Evolutionary conservation across 2,797 vertebrate genomes (phyloP), one percentile per base, ranked within the genome.

Genomic region (Trachops cirrhosus): DNA sequence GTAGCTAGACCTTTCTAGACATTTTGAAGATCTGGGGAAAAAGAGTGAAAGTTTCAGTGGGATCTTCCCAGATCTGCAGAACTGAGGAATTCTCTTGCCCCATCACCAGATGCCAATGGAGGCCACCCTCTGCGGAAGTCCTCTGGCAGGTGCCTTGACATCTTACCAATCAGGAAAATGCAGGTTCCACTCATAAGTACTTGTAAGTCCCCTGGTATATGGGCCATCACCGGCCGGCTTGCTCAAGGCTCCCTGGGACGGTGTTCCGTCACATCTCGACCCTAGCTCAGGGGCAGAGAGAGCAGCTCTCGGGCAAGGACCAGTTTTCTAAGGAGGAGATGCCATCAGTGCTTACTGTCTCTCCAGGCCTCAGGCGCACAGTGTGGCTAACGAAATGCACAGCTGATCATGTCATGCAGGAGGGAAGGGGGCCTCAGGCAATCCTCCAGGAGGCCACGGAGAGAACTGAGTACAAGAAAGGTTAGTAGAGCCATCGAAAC

Each of bases 331-430:
- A 73, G 82, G n/a, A 95, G 32, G 54, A 34, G 79, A 92, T 54
- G 54, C 83, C 75, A 32, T 83, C 57, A 5, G 32, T 62, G n/a
- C 39, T 89, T 88, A 82, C 54, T 75, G 50, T 82, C 83, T 92
- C 88, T 37, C 39, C 57, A 73, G 93, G 89, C 32, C 7, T 79
- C 44, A 32, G 68, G 86, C 79, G 24, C 24, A 29, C 78, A 67
- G 44, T 75, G 78, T 86, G 57, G 59, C 70, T 96, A 95, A 96
- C 96, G 93, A 96, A 96, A 93, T 92, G 92, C 93, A 90, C 96
- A 91, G 95, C 86, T 95, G 95, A 91, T 79, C 64, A 62, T 71
- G 59, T 64, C 88, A 71, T 62, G 37, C 46, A 64, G 54, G 87
- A 92, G 71, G 91, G 46, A 90, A 92, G 74, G 92, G 82, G 70